These are phyloP conservation scores for Pachypsylla venusta DNA, from an alignment of 1,140 invertebrate species.

Conservation along the genomic window DNA sequence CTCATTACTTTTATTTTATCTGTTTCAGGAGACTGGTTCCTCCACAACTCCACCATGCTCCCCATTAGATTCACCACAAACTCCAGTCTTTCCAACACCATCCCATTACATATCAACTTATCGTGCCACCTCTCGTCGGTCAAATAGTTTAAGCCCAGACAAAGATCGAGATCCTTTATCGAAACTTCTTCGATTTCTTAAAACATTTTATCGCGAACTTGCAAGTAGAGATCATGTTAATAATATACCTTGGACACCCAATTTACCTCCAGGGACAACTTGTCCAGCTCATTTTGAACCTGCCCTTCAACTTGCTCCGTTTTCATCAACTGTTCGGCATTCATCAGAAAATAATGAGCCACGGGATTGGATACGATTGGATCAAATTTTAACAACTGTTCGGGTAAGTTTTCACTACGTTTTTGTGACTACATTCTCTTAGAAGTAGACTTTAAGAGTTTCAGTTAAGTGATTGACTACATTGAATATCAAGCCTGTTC, in stretches of 20 bases:
- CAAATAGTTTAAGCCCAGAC: constrained; percentile 27
- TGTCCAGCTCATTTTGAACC: constrained; percentile 34
- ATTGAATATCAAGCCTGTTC: no score
- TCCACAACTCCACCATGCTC: constrained; percentile 14
- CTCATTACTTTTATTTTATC: no score
- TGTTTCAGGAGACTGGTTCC: constrained; percentile 13
- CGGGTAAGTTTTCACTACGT: constrained; percentile 27
- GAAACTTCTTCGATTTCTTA: constrained; percentile 32
- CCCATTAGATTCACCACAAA: constrained; percentile 13
- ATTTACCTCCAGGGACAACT: constrained; percentile 31
- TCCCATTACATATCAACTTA: constrained; percentile 29
- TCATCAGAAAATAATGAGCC: constrained; percentile 4
- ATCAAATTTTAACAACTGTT: constrained; percentile 33
- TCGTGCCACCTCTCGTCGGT: constrained; percentile 31
- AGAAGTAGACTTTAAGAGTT: no score
- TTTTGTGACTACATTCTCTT: neutral
- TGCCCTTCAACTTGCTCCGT: constrained; percentile 32
- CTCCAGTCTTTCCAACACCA: constrained; percentile 18
- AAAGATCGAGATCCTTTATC: constrained; percentile 32
- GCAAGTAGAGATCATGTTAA: constrained; percentile 32
- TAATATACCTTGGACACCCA: constrained; percentile 32
- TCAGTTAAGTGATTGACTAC: no score
- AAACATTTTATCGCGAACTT: constrained; percentile 33
- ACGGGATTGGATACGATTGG: constrained; percentile 29
- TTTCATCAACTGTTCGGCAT: constrained; percentile 23